A percentile compares a stretch with the other conserved stretches of the same genome.
Conservation (phyloP, 2,888 invertebrate species). For the Noctua janthe region DNA sequence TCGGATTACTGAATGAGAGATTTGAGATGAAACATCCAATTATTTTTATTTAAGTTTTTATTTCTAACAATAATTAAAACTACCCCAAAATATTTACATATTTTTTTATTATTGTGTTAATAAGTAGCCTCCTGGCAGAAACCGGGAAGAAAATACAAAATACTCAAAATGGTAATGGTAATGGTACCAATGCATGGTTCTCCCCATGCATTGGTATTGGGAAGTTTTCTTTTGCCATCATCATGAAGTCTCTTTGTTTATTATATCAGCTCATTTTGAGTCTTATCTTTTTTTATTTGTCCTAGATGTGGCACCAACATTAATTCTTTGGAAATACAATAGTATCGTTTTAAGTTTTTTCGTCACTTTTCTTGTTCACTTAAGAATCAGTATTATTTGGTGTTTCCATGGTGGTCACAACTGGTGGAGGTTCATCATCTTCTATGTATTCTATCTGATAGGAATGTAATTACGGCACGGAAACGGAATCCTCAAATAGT, state of each 20-base stretch:
- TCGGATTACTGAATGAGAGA: background rate
- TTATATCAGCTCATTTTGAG: background rate
- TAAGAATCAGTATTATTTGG: background rate
- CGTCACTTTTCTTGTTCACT: background rate
- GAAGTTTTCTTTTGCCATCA: background rate
- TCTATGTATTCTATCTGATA: conserved; percentile 1
- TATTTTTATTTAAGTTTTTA: background rate
- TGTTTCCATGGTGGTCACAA: background rate
- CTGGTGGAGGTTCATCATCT: background rate
- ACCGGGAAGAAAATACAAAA: background rate
- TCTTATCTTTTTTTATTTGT: background rate
- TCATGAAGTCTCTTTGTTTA: background rate
- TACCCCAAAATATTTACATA: background rate
- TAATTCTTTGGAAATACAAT: conserved; percentile 21
- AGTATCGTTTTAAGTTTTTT: conserved; percentile 15
- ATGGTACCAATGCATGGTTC: no score
- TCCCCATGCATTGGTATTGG: background rate
- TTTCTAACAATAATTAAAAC: conserved; percentile 13
- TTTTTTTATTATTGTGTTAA: conserved; percentile 4
- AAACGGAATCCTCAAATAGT: background rate
- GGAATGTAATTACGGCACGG: background rate
- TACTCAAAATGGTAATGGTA: no score
- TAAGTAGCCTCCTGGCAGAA: background rate
- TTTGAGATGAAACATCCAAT: background rate
- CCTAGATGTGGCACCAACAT: background rate